A percentile compares a stretch with the other conserved stretches of the same genome.
phyloP scores from a whole-genome alignment of 2,888 invertebrate genomes.

The Sussaba pulchella region DNA sequence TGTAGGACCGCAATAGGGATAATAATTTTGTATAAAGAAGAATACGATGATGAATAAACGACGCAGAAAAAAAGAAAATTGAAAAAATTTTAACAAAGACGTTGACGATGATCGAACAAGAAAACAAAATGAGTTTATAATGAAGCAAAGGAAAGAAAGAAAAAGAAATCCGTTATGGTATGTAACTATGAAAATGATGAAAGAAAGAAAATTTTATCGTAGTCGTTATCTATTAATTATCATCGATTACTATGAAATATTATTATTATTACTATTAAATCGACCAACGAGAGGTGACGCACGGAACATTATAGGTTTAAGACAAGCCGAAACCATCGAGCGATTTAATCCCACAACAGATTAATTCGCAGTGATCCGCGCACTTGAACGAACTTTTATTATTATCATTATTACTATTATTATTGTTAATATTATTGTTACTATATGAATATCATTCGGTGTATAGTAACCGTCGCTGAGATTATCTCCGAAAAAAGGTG shows the following conservation, averaged over 20 bases:
- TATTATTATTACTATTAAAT: constrained; percentile 57
- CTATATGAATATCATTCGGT: constrained; percentile 14
- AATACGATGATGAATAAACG: constrained; percentile 37
- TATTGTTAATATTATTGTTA: constrained; percentile 22
- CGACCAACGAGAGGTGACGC: constrained; percentile 65
- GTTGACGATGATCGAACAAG: constrained; percentile 51
- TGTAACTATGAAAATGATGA: constrained; percentile 12
- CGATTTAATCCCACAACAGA: constrained; percentile 33
- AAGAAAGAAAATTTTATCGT: constrained; percentile 33
- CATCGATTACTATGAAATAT: constrained; percentile 42
- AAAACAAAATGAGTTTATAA: constrained; percentile 32
- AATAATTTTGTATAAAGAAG: constrained; percentile 70
- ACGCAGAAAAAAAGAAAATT: constrained; percentile 29
- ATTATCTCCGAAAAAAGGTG: constrained; percentile 16
- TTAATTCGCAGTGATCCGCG: constrained; percentile 41
- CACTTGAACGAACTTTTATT: constrained; percentile 45
- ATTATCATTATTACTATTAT: constrained; percentile 43
- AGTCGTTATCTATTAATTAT: constrained; percentile 53
- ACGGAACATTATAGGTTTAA: constrained; percentile 46
- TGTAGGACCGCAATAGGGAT: constrained; percentile 69
- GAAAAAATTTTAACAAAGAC: constrained; percentile 17
- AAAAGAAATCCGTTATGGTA: not conserved
- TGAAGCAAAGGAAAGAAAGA: constrained; percentile 24
- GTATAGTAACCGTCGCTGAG: constrained; percentile 10
- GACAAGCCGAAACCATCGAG: constrained; percentile 45